These are phyloP conservation scores for Triops cancriformis DNA, from an alignment of 1,140 invertebrate species.

Conservation along the genomic window DNA sequence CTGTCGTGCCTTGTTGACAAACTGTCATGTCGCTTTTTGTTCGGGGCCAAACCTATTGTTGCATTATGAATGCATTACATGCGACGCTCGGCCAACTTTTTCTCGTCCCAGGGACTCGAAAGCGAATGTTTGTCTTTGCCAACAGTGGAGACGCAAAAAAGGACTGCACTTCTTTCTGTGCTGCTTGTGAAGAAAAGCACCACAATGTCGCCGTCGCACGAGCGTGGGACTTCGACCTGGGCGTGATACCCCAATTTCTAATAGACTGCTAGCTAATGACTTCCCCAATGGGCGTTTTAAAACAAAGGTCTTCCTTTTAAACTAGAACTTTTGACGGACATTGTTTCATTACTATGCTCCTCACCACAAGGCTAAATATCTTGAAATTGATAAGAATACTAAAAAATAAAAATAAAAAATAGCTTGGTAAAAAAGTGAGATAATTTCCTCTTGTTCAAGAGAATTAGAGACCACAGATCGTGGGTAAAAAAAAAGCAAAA, in stretches of 20 bases:
- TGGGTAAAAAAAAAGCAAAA: neutral
- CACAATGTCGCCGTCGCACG: neutral
- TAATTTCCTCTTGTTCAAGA: no score
- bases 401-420: no score
- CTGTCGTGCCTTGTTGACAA: neutral
- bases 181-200: neutral
- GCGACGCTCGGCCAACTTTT: neutral
- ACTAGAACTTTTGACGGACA: no score
- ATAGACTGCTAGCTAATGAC: neutral
- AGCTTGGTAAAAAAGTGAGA: no score
- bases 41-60: neutral
- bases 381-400: no score
- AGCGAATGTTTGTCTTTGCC: neutral
- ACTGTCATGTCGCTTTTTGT: neutral
- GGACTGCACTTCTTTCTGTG: neutral
- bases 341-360: no score
- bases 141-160: neutral
- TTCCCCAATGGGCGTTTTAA: no score
- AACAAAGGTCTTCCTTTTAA: no score
- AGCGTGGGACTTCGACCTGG: neutral
- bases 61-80: constrained; percentile 10
- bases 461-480: neutral
- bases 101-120: neutral
- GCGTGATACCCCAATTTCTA: neutral
- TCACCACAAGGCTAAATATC: no score